phyloP scores from a whole-genome alignment of 2,113 vertebrate genomes.

The Odocoileus hemionus region DNA sequence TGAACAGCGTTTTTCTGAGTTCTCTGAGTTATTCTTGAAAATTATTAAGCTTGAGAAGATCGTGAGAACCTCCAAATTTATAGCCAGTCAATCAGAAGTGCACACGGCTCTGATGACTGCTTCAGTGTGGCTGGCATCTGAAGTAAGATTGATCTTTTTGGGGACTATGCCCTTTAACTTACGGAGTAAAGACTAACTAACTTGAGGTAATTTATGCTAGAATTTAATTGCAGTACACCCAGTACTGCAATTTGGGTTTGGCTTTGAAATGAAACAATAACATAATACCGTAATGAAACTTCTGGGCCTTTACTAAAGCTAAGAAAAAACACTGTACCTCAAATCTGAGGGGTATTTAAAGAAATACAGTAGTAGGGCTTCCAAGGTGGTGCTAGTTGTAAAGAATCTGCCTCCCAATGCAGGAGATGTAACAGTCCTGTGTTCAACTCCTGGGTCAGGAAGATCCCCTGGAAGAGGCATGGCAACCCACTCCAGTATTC shows the following conservation, averaged over 20 bases:
- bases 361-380: neutral
- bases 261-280: neutral
- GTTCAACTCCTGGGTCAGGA: neutral
- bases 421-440: neutral
- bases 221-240: neutral
- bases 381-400: neutral
- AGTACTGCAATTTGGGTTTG: neutral
- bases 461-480: neutral
- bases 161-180: neutral
- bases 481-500: neutral
- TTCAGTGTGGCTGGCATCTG: neutral
- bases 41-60: neutral
- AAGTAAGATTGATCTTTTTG: neutral
- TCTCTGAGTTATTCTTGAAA: neutral
- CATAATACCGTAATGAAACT: neutral
- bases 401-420: neutral
- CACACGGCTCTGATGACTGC: neutral
- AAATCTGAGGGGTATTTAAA: neutral
- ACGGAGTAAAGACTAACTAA: neutral
- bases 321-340: neutral
- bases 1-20: neutral
- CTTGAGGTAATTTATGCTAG: neutral
- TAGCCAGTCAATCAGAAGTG: neutral
- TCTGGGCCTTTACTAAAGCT: neutral
- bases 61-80: neutral